Evolutionary conservation across 2,888 invertebrate species (phyloP).

Genomic region (Hirtodrosophila alboralis): DNA sequence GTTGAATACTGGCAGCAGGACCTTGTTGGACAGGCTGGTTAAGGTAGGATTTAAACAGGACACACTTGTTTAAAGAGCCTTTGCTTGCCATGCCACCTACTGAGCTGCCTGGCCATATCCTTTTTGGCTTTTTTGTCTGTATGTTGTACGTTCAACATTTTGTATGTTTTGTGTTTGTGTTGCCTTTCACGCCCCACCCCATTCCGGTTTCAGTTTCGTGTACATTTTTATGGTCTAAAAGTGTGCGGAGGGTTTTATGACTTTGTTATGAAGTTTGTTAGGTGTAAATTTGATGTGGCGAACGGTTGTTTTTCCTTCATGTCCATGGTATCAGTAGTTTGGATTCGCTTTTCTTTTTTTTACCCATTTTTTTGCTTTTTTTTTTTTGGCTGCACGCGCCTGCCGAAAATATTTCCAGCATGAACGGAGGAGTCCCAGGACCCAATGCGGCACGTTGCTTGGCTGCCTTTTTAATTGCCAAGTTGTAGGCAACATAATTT

Average conservation of each 20-base stretch:
- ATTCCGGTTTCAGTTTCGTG: slow-evolving; percentile 21
- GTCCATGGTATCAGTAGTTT: slow-evolving; percentile 49
- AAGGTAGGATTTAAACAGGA: slow-evolving; percentile 10
- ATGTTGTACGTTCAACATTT: no score
- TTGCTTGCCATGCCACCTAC: slow-evolving; percentile 10
- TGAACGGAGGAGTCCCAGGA: no score
- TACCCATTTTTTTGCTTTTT: slow-evolving; percentile 4
- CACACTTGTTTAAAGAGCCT: slow-evolving; percentile 66
- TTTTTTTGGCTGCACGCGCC: slow-evolving; percentile 33
- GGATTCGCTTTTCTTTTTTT: slow-evolving; percentile 9
- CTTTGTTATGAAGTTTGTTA: slow-evolving; percentile 78
- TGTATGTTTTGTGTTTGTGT: no score
- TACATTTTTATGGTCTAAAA: slow-evolving; percentile 58
- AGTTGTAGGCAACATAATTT: slow-evolving; percentile 76
- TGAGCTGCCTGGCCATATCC: no score
- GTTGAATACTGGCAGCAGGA: slow-evolving; percentile 17
- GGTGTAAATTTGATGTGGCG: slow-evolving; percentile 75
- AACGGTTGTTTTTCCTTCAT: slow-evolving; percentile 43
- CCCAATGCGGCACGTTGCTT: slow-evolving; percentile 7
- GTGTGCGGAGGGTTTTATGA: slow-evolving; percentile 59
- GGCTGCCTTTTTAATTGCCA: slow-evolving; percentile 69
- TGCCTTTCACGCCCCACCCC: neutral
- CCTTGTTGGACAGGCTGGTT: no score
- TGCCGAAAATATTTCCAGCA: neutral
- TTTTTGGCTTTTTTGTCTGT: no score